A percentile compares a stretch with the other conserved stretches of the same genome.
Evolutionary conservation across 2,113 vertebrate genomes (phyloP).

Genomic region (Trematocara variabile): DNA sequence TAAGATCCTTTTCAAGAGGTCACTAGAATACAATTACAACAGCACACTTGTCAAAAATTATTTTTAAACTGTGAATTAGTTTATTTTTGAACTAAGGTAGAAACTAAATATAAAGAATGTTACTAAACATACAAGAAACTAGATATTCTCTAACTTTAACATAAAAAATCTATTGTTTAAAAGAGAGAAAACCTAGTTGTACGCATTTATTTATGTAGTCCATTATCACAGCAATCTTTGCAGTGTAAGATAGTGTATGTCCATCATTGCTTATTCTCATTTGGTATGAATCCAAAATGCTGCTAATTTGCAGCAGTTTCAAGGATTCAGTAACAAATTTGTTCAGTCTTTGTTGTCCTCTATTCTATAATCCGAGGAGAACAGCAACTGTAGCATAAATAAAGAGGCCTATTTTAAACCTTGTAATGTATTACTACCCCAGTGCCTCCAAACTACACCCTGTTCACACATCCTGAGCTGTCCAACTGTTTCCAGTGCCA

Average conservation of each 20-base stretch:
- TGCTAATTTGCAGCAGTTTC: not conserved
- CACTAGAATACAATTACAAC: not conserved
- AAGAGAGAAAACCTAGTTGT: not conserved
- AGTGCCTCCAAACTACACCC: constrained; percentile 5
- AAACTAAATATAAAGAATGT: not conserved
- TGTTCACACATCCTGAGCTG: constrained; percentile 46
- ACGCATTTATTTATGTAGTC: not conserved
- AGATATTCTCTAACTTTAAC: not conserved
- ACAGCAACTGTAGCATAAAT: not conserved
- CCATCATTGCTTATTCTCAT: not conserved
- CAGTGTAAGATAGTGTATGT: not conserved
- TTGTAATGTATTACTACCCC: not conserved
- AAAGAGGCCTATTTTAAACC: not conserved
- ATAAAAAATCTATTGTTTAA: not conserved
- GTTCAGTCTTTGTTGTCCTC: not conserved
- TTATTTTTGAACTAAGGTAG: not conserved
- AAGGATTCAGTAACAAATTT: not conserved
- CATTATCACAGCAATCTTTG: not conserved
- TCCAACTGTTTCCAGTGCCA: constrained; percentile 64
- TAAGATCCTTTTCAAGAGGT: not conserved
- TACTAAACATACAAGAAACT: not conserved
- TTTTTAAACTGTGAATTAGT: not conserved
- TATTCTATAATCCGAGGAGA: not conserved
- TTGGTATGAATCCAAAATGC: not conserved
- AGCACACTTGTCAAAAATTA: not conserved